phyloP scores from a whole-genome alignment of 64 coral and sea anemone genomes.

The Montipora sp. region DNA sequence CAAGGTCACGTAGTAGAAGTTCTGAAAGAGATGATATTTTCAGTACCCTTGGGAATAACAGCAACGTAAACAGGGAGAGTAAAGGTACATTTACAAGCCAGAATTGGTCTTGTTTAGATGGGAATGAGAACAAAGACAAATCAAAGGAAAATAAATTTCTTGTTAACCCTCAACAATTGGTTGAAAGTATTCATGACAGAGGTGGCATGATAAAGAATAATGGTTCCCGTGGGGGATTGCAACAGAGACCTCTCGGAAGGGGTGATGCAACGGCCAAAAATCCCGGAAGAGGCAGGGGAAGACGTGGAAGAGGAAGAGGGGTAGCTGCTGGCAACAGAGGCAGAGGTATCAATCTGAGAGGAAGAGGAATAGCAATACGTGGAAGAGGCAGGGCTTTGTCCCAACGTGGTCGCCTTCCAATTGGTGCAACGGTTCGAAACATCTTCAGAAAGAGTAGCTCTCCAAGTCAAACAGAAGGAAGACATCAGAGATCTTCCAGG shows the following conservation, averaged over 20 bases:
- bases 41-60: not conserved
- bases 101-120: conserved; percentile 19
- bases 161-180: not conserved
- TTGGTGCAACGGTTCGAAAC: conserved; percentile 26
- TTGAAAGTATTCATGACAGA: not conserved
- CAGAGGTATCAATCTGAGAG: not conserved
- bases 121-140: not conserved
- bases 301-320: conserved; percentile 16
- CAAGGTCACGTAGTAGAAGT: conserved; percentile 34
- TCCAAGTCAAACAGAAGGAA: not conserved
- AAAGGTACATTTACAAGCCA: conserved; percentile 33
- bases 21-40: not conserved
- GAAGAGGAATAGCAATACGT: conserved; percentile 8
- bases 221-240: conserved; percentile 5
- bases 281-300: conserved; percentile 1
- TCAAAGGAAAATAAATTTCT: not conserved
- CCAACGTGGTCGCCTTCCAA: not conserved
- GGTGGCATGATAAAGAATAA: not conserved
- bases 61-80: not conserved
- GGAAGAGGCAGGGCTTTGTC: conserved; percentile 26
- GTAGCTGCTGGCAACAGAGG: not conserved
- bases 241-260: not conserved
- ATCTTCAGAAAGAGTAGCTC: conserved; percentile 32
- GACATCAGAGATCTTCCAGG: conserved; percentile 11
- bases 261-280: not conserved